phyloP scores from a whole-genome alignment of 1,140 invertebrate species.

The Dendroctonus ponderosae region DNA sequence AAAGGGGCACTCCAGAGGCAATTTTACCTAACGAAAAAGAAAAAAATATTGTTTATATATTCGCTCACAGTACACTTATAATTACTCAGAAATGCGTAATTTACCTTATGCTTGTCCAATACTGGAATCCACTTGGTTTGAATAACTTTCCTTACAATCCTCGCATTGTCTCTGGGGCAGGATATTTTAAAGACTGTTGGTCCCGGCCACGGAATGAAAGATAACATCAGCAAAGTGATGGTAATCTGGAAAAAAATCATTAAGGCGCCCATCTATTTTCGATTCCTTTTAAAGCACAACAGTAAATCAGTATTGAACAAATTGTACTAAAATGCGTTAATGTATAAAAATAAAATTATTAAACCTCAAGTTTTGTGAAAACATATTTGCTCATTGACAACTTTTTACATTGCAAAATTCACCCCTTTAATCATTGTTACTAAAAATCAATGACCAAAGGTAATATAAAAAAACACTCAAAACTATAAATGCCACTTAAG shows the following conservation, averaged over 20 bases:
- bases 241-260: conserved; percentile 26
- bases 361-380: no score
- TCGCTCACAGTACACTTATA: no score
- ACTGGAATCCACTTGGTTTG: conserved; percentile 89
- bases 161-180: conserved; percentile 84
- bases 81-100: background rate
- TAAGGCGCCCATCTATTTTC: background rate
- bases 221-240: conserved; percentile 72
- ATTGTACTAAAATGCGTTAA: no score
- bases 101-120: conserved; percentile 74
- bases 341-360: no score
- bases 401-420: background rate
- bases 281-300: background rate
- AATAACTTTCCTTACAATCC: conserved; percentile 83
- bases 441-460: no score
- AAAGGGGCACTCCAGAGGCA: conserved; percentile 87
- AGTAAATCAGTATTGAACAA: conserved; percentile 1
- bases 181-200: conserved; percentile 81
- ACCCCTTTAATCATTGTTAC: no score
- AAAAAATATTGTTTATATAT: no score
- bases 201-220: conserved; percentile 83
- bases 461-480: no score
- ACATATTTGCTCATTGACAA: no score
- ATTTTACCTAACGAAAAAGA: no score
- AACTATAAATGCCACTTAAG: no score